These are phyloP conservation scores for Cantharis rufa DNA, from an alignment of 2,888 invertebrate species.

Conservation along the genomic window DNA sequence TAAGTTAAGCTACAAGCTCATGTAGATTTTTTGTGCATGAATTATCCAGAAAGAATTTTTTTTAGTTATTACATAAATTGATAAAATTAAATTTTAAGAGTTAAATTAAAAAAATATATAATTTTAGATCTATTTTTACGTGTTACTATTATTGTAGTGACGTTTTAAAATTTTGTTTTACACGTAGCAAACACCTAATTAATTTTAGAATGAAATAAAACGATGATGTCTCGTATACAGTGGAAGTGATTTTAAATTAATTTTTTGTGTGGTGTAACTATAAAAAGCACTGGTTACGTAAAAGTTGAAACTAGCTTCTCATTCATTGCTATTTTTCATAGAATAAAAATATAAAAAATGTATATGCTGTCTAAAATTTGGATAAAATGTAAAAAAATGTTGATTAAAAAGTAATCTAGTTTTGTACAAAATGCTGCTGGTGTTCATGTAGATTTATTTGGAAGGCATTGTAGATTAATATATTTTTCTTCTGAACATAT, in stretches of 20 bases:
- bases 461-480: slow-evolving; percentile 37
- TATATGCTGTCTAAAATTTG: slow-evolving; percentile 25
- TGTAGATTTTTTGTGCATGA: neutral
- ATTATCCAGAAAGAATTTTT: neutral
- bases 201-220: neutral
- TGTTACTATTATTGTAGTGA: neutral
- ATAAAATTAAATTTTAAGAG: neutral
- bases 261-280: neutral
- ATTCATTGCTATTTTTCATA: slow-evolving; percentile 21
- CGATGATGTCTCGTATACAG: neutral
- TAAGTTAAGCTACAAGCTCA: neutral
- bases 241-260: neutral
- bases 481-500: slow-evolving; percentile 43
- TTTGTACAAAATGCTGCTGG: slow-evolving; percentile 34
- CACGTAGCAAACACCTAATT: neutral
- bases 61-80: slow-evolving; percentile 1
- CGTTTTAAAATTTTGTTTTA: neutral
- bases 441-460: slow-evolving; percentile 37
- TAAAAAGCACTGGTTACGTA: slow-evolving; percentile 15
- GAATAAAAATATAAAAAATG: slow-evolving; percentile 8
- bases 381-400: slow-evolving; percentile 26
- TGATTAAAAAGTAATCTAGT: slow-evolving; percentile 27
- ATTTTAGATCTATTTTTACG: neutral
- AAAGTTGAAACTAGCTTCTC: slow-evolving; percentile 16
- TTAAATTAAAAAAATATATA: neutral